These are phyloP conservation scores for Apamea crenata DNA, from an alignment of 2,888 invertebrate genomes.

Conservation along the genomic window DNA sequence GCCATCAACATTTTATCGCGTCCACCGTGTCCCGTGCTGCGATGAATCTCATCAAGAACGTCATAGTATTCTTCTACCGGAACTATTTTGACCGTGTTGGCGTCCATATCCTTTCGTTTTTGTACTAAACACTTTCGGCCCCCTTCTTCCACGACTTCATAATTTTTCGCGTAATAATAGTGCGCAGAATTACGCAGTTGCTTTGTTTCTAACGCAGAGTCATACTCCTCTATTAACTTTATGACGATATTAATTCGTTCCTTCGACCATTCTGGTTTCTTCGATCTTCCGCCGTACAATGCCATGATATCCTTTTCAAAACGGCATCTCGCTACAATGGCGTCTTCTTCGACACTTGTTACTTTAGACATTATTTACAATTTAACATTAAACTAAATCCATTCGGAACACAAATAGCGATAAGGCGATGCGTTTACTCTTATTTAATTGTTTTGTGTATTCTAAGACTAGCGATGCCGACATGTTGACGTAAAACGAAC, in stretches of 20 bases:
- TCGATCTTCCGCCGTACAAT: constrained; percentile 6
- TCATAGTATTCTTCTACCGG: constrained; percentile 55
- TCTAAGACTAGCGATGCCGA: not conserved
- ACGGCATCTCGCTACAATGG: not conserved
- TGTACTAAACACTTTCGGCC: constrained; percentile 35
- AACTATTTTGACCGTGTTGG: constrained; percentile 34
- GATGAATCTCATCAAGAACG: constrained; percentile 41
- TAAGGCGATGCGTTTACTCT: not conserved
- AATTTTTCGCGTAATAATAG: constrained; percentile 48
- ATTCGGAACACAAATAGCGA: constrained; percentile 19
- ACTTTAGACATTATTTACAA: constrained; percentile 20
- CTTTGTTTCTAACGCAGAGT: not conserved
- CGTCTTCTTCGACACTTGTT: constrained; percentile 17
- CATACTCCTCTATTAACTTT: constrained; percentile 34
- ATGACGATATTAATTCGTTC: constrained; percentile 38
- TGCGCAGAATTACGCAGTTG: constrained; percentile 20
- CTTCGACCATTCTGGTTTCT: constrained; percentile 45
- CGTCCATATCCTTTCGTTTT: constrained; percentile 29
- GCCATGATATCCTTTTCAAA: constrained; percentile 16
- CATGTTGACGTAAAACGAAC: constrained; percentile 8
- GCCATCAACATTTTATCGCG: constrained; percentile 47
- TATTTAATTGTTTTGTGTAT: constrained; percentile 6
- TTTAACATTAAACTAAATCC: constrained; percentile 1
- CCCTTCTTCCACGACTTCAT: constrained; percentile 37
- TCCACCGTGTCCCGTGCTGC: constrained; percentile 48